A percentile compares a stretch with the other conserved stretches of the same genome.
Conservation (phyloP, 2,113 vertebrate species). For the Colistium nudipinnis region DNA sequence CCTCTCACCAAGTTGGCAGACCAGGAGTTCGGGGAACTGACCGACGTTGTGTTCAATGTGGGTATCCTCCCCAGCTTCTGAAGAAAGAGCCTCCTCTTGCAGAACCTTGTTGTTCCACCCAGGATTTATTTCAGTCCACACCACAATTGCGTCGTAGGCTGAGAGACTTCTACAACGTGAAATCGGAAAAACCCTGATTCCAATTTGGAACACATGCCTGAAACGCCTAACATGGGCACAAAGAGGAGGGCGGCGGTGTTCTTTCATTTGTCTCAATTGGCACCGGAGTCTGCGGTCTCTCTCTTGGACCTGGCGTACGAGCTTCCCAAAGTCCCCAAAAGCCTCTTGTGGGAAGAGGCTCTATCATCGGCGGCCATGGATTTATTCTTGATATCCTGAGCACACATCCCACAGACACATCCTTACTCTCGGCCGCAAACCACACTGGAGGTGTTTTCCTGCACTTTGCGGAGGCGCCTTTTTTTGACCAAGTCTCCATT, state of each 20-base stretch:
- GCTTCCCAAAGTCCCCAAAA: constrained; percentile 35
- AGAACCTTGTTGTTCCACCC: too few species aligned
- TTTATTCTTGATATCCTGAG: constrained; percentile 50
- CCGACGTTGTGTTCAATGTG: too few species aligned
- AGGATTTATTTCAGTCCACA: too few species aligned
- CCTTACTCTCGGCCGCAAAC: constrained; percentile 35
- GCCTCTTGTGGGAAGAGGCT: constrained; percentile 23
- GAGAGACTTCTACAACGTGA: too few species aligned
- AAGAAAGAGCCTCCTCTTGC: too few species aligned
- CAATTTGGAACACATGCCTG: too few species aligned
- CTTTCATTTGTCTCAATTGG: constrained; percentile 3
- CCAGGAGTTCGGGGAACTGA: too few species aligned
- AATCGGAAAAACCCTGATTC: too few species aligned
- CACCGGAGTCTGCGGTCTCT: constrained; percentile 9
- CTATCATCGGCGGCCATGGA: constrained; percentile 53
- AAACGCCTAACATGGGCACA: not conserved
- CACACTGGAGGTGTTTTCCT: constrained; percentile 51
- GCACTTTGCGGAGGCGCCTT: constrained; percentile 44
- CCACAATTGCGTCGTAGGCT: too few species aligned
- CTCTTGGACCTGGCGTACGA: constrained; percentile 30
- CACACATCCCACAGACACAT: constrained; percentile 50
- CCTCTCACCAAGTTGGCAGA: too few species aligned
- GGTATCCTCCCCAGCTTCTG: too few species aligned
- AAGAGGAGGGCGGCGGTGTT: not conserved
- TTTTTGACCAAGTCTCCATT: constrained; percentile 55